A percentile compares a stretch with the other conserved stretches of the same genome.
phyloP scores from a whole-genome alignment of 2,888 invertebrate genomes.

The Hylaea fasciaria region DNA sequence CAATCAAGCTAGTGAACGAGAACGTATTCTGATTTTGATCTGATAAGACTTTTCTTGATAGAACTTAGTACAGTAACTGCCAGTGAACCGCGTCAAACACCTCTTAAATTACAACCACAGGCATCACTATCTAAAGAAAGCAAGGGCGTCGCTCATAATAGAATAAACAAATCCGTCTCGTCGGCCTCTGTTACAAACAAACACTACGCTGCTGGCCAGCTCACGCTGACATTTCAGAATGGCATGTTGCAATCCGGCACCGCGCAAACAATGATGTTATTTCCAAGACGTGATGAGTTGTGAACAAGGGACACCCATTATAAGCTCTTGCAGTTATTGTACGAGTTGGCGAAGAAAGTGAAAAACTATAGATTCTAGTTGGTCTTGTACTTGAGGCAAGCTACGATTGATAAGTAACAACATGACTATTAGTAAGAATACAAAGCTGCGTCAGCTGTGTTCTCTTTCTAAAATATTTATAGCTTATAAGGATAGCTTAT shows the following conservation, averaged over 20 bases:
- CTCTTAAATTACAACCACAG: constrained; percentile 7
- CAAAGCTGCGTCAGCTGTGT: too few species aligned
- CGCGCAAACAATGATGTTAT: constrained; percentile 36
- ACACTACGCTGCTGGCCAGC: constrained; percentile 17
- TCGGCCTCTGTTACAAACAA: constrained; percentile 15
- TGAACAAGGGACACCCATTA: constrained; percentile 15
- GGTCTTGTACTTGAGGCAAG: too few species aligned
- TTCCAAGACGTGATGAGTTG: constrained; percentile 28
- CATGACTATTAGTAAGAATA: too few species aligned
- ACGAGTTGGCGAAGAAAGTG: too few species aligned
- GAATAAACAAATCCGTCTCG: constrained; percentile 21
- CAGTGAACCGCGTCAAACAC: neutral
- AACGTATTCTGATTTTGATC: too few species aligned
- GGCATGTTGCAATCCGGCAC: constrained; percentile 33
- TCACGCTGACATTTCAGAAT: constrained; percentile 38
- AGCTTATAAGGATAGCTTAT: too few species aligned
- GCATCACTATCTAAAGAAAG: constrained; percentile 19
- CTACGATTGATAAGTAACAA: too few species aligned
- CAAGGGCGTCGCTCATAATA: constrained; percentile 21
- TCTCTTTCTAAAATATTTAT: too few species aligned
- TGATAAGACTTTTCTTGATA: too few species aligned
- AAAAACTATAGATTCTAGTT: too few species aligned
- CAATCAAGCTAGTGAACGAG: too few species aligned
- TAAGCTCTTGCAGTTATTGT: constrained; percentile 3
- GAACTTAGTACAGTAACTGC: too few species aligned